phyloP scores from a whole-genome alignment of 2,797 vertebrate species.

The Anisognathus igniventris region DNA sequence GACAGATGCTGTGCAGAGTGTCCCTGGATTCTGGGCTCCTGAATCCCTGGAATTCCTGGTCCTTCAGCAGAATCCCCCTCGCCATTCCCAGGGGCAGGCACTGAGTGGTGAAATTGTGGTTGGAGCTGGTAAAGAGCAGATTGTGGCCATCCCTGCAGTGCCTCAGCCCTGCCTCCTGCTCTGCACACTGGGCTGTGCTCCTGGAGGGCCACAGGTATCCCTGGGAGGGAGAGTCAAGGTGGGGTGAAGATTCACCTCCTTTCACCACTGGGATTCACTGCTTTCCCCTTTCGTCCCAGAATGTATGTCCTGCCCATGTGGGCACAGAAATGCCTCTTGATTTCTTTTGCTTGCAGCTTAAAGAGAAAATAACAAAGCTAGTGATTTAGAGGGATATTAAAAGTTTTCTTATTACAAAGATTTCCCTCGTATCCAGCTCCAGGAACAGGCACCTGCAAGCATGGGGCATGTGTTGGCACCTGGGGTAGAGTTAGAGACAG shows the following conservation, averaged over 20 bases:
- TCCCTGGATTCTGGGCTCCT: background rate
- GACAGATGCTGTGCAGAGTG: background rate
- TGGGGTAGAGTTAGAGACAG: background rate
- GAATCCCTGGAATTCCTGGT: accelerated
- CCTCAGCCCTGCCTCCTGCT: background rate
- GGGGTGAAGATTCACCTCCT: background rate
- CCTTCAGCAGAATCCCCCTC: background rate
- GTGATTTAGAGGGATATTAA: background rate
- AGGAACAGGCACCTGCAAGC: background rate
- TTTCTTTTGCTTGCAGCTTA: background rate
- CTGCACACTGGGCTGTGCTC: background rate
- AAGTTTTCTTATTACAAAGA: background rate
- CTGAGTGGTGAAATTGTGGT: accelerated
- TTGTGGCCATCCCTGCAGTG: accelerated
- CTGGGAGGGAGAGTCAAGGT: background rate
- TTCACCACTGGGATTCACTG: accelerated
- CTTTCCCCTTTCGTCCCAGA: background rate
- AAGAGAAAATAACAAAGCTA: background rate
- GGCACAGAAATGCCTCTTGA: background rate
- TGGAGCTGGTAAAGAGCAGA: background rate
- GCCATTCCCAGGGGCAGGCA: background rate
- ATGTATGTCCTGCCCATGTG: accelerated
- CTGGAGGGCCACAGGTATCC: background rate
- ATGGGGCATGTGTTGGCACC: background rate
- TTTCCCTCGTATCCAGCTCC: background rate